A percentile compares a stretch with the other conserved stretches of the same genome.
These are phyloP conservation scores for Hafferia zeledoni DNA, from an alignment of 2,797 vertebrate species.

Conservation along the genomic window DNA sequence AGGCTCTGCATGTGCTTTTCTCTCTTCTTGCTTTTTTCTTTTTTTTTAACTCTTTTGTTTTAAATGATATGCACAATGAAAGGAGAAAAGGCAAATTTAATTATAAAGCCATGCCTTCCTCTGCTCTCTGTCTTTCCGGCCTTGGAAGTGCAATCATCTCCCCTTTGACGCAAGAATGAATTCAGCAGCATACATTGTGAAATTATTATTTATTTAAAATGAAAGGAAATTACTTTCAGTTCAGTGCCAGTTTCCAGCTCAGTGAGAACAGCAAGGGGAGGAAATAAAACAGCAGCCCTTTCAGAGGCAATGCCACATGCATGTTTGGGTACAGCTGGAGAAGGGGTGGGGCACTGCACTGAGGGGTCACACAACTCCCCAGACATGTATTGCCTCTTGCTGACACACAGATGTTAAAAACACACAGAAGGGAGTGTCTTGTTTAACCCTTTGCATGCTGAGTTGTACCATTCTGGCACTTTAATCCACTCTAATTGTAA, in stretches of 20 bases:
- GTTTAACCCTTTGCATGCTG: neutral
- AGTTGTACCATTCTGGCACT: neutral
- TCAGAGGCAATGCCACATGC: neutral
- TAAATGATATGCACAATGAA: neutral
- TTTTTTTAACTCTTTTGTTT: neutral
- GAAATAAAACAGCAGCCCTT: neutral
- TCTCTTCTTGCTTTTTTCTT: neutral
- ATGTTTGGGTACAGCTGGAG: neutral
- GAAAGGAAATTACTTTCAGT: conserved; percentile 37
- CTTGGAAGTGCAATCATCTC: neutral
- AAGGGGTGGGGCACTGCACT: neutral
- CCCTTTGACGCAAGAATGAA: neutral
- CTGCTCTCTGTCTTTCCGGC: neutral
- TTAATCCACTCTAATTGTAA: neutral
- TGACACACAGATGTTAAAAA: neutral
- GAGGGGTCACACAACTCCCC: neutral
- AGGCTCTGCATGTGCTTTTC: neutral
- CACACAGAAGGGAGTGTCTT: neutral
- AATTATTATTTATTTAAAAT: conserved; percentile 41
- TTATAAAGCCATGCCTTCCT: neutral
- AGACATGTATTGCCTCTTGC: neutral
- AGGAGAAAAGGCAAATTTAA: conserved; percentile 45
- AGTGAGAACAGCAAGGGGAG: neutral
- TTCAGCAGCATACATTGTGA: neutral
- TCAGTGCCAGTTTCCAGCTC: neutral